Percentiles rank a stretch among this genome's conserved stretches.
Conservation (phyloP, 2,888 invertebrate genomes). For the Diaperis boleti region DNA sequence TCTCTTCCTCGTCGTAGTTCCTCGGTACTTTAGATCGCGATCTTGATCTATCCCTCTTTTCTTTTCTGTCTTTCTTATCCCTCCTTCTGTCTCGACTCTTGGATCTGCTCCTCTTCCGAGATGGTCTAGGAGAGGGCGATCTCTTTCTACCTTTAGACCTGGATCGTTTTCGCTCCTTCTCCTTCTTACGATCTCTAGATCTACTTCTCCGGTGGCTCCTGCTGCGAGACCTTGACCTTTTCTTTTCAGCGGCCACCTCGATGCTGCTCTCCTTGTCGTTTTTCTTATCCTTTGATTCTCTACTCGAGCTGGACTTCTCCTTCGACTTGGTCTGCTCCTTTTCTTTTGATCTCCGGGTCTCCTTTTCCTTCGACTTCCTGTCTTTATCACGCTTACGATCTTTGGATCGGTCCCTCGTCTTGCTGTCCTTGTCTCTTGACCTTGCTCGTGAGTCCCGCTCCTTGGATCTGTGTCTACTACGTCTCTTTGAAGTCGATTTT, state of each 20-base stretch:
- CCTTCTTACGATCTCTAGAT: constrained; percentile 71
- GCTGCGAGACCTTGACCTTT: constrained; percentile 72
- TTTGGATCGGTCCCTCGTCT: constrained; percentile 51
- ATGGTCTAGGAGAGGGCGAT: constrained; percentile 65
- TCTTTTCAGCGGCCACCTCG: constrained; percentile 65
- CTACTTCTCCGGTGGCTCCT: constrained; percentile 69
- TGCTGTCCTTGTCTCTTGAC: constrained; percentile 40
- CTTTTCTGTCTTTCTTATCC: too few species aligned
- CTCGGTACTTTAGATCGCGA: constrained; percentile 64
- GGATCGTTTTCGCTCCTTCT: constrained; percentile 64
- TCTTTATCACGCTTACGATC: constrained; percentile 51
- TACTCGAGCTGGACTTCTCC: constrained; percentile 59
- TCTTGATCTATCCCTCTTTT: constrained; percentile 51
- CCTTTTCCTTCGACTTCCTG: constrained; percentile 53
- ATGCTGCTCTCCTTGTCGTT: constrained; percentile 60
- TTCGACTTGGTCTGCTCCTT: constrained; percentile 62
- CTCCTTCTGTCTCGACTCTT: constrained; percentile 54
- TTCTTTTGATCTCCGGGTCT: constrained; percentile 49
- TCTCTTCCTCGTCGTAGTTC: constrained; percentile 70
- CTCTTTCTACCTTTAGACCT: constrained; percentile 65
- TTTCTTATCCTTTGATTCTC: constrained; percentile 61
- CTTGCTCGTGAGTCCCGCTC: constrained; percentile 34
- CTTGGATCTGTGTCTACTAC: constrained; percentile 37
- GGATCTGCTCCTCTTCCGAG: constrained; percentile 58
- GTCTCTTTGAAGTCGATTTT: constrained; percentile 64